These are phyloP conservation scores for Phoxinus phoxinus DNA, from an alignment of 2,113 vertebrate species.

Conservation along the genomic window DNA sequence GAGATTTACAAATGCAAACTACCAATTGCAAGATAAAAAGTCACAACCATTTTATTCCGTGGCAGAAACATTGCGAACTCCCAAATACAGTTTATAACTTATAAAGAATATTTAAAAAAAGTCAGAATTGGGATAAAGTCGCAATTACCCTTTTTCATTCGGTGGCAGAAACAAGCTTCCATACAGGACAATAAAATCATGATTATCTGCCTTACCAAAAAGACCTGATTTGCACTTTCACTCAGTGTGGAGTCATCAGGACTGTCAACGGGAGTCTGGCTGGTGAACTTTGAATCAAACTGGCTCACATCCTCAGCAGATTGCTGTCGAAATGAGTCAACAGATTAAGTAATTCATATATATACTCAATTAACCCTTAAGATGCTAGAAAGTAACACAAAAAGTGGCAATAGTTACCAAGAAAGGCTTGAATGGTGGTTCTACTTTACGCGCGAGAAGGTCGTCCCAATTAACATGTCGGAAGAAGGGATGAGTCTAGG, in stretches of 20 bases:
- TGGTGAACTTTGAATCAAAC: constrained; percentile 99
- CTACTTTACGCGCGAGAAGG: constrained; percentile 93
- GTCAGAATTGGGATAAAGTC: too few relatives aligned
- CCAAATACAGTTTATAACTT: too few relatives aligned
- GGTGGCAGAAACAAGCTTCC: neutral
- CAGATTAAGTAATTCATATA: neutral
- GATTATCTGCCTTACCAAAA: constrained; percentile 83
- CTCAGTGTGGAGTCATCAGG: constrained; percentile 97
- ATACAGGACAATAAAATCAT: neutral
- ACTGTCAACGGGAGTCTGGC: constrained; percentile 97
- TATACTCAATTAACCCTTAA: neutral
- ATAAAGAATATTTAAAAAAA: too few relatives aligned
- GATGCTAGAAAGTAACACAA: neutral
- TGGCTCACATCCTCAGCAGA: constrained; percentile 98
- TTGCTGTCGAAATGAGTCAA: constrained; percentile 80
- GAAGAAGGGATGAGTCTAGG: constrained; percentile 92
- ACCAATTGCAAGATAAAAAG: too few relatives aligned
- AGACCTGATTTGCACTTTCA: constrained; percentile 99
- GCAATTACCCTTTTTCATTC: neutral
- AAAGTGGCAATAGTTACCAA: constrained; percentile 79
- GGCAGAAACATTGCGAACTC: too few relatives aligned
- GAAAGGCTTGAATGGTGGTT: constrained; percentile 96
- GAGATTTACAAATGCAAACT: too few relatives aligned
- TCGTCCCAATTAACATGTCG: constrained; percentile 97
- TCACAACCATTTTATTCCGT: too few relatives aligned